Evolutionary conservation across 1,140 invertebrate species (phyloP).

Genomic region (Apocrypta bakeri): DNA sequence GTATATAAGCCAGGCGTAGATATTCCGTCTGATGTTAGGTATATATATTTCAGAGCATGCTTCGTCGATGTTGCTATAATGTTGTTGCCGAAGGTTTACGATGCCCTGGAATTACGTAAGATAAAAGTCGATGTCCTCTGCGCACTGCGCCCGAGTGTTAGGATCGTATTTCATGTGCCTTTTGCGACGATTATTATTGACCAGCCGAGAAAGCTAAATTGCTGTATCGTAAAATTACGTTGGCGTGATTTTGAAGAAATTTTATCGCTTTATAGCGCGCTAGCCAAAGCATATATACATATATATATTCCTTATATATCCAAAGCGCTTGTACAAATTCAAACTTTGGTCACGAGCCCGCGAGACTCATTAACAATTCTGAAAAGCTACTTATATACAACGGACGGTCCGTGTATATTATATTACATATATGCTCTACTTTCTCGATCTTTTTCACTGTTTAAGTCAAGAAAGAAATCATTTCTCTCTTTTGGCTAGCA

Average conservation of each 20-base stretch:
- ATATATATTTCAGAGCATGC: neutral
- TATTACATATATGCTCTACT: too few relatives aligned
- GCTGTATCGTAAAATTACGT: neutral
- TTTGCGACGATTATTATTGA: neutral
- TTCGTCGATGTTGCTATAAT: neutral
- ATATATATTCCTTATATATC: too few relatives aligned
- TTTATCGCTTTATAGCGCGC: neutral
- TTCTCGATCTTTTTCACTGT: too few relatives aligned
- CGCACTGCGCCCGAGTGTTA: neutral
- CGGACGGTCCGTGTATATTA: too few relatives aligned
- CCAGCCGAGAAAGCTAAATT: neutral
- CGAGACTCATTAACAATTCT: too few relatives aligned
- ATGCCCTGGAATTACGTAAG: neutral
- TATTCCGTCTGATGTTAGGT: too few relatives aligned
- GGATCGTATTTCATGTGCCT: constrained; percentile 21
- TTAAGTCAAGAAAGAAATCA: neutral
- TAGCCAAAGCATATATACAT: too few relatives aligned
- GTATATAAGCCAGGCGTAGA: too few relatives aligned
- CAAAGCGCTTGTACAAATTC: too few relatives aligned
- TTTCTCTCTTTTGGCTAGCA: neutral
- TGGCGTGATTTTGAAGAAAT: neutral
- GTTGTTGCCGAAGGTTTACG: neutral
- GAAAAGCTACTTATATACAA: too few relatives aligned
- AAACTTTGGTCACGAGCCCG: too few relatives aligned
- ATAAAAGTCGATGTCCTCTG: neutral